Percentiles rank a stretch among this genome's conserved stretches.
phyloP scores from a whole-genome alignment of 2,888 invertebrate genomes.

The Tuta absoluta region DNA sequence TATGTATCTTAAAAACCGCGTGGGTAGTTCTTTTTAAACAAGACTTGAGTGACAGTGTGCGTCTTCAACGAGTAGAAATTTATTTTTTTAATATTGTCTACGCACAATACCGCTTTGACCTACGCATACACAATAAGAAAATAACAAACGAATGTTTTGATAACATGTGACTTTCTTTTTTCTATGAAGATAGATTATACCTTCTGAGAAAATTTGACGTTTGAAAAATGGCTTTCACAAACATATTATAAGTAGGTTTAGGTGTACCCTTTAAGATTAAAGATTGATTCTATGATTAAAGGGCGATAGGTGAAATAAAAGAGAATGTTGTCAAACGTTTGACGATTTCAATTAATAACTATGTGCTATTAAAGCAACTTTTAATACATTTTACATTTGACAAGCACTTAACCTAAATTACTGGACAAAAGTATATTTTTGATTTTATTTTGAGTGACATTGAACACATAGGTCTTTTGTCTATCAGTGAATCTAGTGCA shows the following conservation, averaged over 20 bases:
- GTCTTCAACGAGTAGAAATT: conserved; percentile 22
- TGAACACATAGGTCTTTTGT: too few species aligned
- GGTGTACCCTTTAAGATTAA: background rate
- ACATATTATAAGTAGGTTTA: background rate
- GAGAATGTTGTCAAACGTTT: background rate
- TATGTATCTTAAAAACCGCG: background rate
- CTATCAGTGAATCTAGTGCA: too few species aligned
- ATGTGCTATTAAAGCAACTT: background rate
- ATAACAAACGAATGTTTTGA: conserved; percentile 24
- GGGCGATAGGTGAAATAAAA: background rate
- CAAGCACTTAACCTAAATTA: too few species aligned
- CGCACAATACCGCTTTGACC: conserved; percentile 24
- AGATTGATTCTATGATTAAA: background rate
- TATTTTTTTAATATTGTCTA: conserved; percentile 19
- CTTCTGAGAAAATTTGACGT: background rate
- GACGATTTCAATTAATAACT: background rate
- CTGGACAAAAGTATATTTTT: too few species aligned
- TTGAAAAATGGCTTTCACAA: background rate
- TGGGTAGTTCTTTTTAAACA: background rate
- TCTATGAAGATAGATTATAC: conserved; percentile 4
- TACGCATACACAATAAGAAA: conserved; percentile 19
- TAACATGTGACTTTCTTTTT: conserved; percentile 23
- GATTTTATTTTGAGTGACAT: too few species aligned
- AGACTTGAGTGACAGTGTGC: background rate
- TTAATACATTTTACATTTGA: too few species aligned